Evolutionary conservation across 2,888 invertebrate genomes (phyloP).

Genomic region (Tenthredo scrophulariae): DNA sequence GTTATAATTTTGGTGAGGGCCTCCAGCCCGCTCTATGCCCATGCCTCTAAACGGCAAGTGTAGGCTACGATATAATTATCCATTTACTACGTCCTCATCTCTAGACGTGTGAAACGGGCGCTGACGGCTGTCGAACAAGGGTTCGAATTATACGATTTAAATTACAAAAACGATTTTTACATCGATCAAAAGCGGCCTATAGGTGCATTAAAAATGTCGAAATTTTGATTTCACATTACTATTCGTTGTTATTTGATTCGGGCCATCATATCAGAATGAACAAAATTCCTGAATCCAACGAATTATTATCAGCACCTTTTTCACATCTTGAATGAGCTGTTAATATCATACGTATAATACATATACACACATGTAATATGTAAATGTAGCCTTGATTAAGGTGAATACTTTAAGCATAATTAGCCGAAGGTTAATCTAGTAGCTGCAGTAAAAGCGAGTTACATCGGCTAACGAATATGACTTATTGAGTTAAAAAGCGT

Average conservation of each 20-base stretch:
- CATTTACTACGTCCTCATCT: conserved; percentile 32
- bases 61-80: conserved; percentile 45
- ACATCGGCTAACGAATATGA: conserved; percentile 41
- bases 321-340: too few relatives aligned
- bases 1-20: conserved; percentile 31
- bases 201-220: neutral
- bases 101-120: conserved; percentile 37
- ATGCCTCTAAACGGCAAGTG: conserved; percentile 22
- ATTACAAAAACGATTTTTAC: neutral
- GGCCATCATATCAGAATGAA: neutral
- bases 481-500: conserved; percentile 44
- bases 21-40: neutral
- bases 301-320: neutral
- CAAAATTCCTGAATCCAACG: neutral
- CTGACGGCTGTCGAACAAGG: conserved; percentile 2
- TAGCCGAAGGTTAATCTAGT: neutral
- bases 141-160: conserved; percentile 17
- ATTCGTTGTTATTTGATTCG: neutral
- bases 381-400: neutral
- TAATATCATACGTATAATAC: too few relatives aligned
- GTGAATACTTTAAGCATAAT: neutral
- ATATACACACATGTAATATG: too few relatives aligned
- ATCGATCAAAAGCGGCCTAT: neutral
- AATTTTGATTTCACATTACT: neutral
- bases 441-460: conserved; percentile 10